Percentiles rank a stretch among this genome's conserved stretches.
phyloP scores from a whole-genome alignment of 1,140 invertebrate genomes.

The Neomicropteryx cornuta region DNA sequence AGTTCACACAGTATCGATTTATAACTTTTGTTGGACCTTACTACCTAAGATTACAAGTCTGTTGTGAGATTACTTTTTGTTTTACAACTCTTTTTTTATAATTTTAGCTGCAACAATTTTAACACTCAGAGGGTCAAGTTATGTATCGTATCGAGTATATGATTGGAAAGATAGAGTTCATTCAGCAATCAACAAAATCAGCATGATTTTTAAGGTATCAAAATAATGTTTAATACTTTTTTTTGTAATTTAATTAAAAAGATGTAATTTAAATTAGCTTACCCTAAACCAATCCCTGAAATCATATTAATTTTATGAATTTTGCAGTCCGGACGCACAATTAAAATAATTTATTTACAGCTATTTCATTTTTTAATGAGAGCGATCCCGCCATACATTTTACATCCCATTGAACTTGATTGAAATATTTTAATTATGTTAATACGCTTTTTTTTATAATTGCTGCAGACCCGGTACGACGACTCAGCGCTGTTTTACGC shows the following conservation, averaged over 20 bases:
- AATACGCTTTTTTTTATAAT: slow-evolving; percentile 7
- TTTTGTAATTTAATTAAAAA: too few species aligned
- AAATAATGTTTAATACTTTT: slow-evolving; percentile 14
- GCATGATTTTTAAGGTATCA: slow-evolving; percentile 74
- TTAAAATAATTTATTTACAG: neutral
- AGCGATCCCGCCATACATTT: too few species aligned
- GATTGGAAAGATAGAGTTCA: slow-evolving; percentile 87
- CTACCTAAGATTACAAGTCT: too few species aligned
- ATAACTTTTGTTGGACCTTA: too few species aligned
- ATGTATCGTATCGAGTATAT: slow-evolving; percentile 85
- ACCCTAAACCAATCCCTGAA: too few species aligned
- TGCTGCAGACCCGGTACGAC: slow-evolving; percentile 63
- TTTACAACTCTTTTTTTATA: too few species aligned
- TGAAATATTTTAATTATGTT: too few species aligned
- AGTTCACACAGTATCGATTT: too few species aligned
- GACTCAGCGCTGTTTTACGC: slow-evolving; percentile 81
- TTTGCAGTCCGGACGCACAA: neutral
- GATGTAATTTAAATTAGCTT: too few species aligned
- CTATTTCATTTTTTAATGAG: neutral
- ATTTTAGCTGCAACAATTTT: slow-evolving; percentile 72
- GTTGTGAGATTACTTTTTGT: too few species aligned
- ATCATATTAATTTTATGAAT: too few species aligned
- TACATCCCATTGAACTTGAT: too few species aligned
- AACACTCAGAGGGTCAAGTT: slow-evolving; percentile 81
- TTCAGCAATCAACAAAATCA: slow-evolving; percentile 74